Evolutionary conservation across 2,113 vertebrate species (phyloP).

Genomic region (Arenaria interpres): DNA sequence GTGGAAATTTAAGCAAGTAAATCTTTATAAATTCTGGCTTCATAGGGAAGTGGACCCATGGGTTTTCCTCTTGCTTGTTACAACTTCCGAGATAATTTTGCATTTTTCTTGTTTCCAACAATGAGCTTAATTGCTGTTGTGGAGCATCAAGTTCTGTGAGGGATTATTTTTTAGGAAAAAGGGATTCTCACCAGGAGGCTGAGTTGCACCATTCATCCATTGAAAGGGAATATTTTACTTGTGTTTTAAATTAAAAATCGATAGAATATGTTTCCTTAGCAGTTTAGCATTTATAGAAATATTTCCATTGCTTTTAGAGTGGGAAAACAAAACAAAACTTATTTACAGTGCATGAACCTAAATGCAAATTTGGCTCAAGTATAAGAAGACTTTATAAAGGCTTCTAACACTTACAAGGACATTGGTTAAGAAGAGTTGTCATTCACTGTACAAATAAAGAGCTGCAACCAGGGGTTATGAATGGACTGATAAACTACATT

Average conservation of each 20-base stretch:
- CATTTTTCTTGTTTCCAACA: neutral
- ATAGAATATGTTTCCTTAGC: neutral
- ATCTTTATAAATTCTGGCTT: neutral
- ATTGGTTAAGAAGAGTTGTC: neutral
- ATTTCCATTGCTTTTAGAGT: constrained; percentile 18
- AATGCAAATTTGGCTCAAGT: neutral
- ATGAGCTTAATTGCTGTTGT: neutral
- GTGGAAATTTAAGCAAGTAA: neutral
- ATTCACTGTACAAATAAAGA: neutral
- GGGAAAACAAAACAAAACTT: neutral
- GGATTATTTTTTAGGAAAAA: constrained; percentile 12
- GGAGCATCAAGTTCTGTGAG: neutral
- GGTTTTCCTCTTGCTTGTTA: neutral
- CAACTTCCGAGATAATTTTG: neutral
- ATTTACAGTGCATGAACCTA: neutral
- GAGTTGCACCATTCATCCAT: constrained; percentile 1
- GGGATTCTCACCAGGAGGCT: neutral
- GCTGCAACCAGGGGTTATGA: neutral
- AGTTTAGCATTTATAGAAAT: constrained; percentile 20
- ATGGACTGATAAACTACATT: neutral
- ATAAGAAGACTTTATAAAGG: neutral
- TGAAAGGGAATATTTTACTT: constrained; percentile 21
- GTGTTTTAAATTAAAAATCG: constrained; percentile 55
- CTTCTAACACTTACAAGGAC: neutral
- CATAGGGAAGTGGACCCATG: neutral